Evolutionary conservation across 92 coral and sea anemone species (phyloP), one percentile per base, ranked within the genome.

Genomic region (Siderastrea radians): DNA sequence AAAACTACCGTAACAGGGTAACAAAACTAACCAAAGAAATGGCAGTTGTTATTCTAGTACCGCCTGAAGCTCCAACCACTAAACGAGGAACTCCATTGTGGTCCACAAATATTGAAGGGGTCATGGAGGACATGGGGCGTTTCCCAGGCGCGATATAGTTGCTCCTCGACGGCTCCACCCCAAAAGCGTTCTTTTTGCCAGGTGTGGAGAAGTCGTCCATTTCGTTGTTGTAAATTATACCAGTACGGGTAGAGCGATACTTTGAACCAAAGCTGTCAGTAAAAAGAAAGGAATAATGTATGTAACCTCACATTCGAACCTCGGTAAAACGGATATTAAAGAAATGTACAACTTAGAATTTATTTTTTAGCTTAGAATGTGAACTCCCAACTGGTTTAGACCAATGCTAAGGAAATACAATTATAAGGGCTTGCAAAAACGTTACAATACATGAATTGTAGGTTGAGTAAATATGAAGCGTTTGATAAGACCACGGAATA

Each of bases 181-280:
- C 99, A 66, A 81, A 97, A 9, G 89, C 85, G 62, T 97, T 97
- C 80, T 57, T 88, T 62, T 50, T 62, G 9, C 97, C 98, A n/a
- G 99, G 99, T 14, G 98, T 97, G 13, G 99, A 95, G 71, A 97
- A 97, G 90, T 97, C 99, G 66, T 95, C 99, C 99, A 97, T 97
- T 77, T 97, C 94, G 73, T 96, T 93, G 89, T 96, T 96, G 71
- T 87, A 96, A 19, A 93, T 91, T 68, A 96, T 96, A 14, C 99
- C 99, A 14, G 98, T 91, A 5, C 75, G 76, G 13, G 81, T 81
- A 9, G 98, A 96, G 54, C 99, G 98, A 38, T 90, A 93, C 84
- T 87, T 97, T 45, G 91, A 86, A 9, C 99, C 99, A 89, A 95
- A 97, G 73, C 99, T 97, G 80, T 14, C 50, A 70, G 16, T n/a